Percentiles rank a stretch among this genome's conserved stretches.
phyloP scores from a whole-genome alignment of 2,113 vertebrate genomes.

The Boleophthalmus pectinirostris region DNA sequence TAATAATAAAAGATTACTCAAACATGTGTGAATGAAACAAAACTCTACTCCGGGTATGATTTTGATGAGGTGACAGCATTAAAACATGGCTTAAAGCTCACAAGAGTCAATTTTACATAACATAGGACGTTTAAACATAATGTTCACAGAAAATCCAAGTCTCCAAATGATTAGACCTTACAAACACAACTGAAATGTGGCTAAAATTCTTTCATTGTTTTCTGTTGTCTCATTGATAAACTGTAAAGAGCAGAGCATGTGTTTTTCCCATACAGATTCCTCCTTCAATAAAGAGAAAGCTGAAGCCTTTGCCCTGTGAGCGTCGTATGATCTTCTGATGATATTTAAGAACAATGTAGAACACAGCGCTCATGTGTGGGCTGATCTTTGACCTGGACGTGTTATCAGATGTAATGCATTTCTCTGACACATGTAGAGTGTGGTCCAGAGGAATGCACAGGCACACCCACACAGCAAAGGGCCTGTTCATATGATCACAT shows the following conservation, averaged over 20 bases:
- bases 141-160: too few relatives aligned
- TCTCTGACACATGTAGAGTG: slow-evolving; percentile 56
- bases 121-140: too few relatives aligned
- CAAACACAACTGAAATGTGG: not conserved
- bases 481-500: too few relatives aligned
- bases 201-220: not conserved
- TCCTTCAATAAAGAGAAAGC: slow-evolving; percentile 36
- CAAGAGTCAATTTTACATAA: too few relatives aligned
- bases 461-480: not conserved
- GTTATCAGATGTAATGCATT: slow-evolving; percentile 67
- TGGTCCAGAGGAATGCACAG: slow-evolving; percentile 59
- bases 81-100: too few relatives aligned
- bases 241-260: slow-evolving; percentile 18
- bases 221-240: slow-evolving; percentile 2
- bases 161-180: too few relatives aligned
- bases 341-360: slow-evolving; percentile 54
- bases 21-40: too few relatives aligned
- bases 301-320: slow-evolving; percentile 31
- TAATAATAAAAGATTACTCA: too few relatives aligned
- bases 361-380: slow-evolving; percentile 49
- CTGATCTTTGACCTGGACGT: slow-evolving; percentile 62
- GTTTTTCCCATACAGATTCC: slow-evolving; percentile 35
- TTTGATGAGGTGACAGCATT: too few relatives aligned
- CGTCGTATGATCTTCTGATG: slow-evolving; percentile 48
- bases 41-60: too few relatives aligned